phyloP scores from a whole-genome alignment of 2,888 invertebrate genomes.

The Vanessa cardui region DNA sequence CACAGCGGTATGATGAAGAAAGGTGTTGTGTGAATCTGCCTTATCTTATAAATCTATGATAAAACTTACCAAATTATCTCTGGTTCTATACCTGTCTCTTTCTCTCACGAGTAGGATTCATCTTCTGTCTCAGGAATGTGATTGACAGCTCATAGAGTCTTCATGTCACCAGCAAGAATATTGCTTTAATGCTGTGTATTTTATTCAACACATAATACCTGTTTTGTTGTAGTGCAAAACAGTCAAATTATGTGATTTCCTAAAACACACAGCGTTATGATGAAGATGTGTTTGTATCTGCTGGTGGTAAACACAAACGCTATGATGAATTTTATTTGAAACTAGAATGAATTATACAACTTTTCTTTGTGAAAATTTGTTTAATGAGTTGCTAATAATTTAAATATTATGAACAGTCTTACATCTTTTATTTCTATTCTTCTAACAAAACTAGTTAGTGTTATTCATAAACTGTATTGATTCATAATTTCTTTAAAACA shows the following conservation, averaged over 20 bases:
- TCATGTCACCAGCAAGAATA: neutral
- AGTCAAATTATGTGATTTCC: neutral
- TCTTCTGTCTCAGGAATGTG: neutral
- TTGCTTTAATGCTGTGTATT: neutral
- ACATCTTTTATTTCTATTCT: too few species aligned
- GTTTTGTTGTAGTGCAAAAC: constrained; percentile 3
- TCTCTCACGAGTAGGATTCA: neutral
- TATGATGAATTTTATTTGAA: neutral
- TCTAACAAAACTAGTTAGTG: too few species aligned
- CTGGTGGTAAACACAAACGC: neutral
- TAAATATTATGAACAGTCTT: too few species aligned
- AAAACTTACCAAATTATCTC: neutral
- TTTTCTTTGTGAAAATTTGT: too few species aligned
- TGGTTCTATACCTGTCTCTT: neutral
- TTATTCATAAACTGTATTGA: too few species aligned
- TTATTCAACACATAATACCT: constrained; percentile 1
- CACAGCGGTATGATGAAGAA: neutral
- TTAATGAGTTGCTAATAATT: too few species aligned
- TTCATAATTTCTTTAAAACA: too few species aligned
- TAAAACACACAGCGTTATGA: neutral
- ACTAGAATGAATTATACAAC: too few species aligned
- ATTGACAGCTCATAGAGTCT: neutral
- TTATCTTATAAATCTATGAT: neutral
- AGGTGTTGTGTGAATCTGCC: neutral
- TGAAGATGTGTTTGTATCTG: neutral